Conservation (phyloP, 2,113 vertebrate species). For the Ancistrus triradiatus region DNA sequence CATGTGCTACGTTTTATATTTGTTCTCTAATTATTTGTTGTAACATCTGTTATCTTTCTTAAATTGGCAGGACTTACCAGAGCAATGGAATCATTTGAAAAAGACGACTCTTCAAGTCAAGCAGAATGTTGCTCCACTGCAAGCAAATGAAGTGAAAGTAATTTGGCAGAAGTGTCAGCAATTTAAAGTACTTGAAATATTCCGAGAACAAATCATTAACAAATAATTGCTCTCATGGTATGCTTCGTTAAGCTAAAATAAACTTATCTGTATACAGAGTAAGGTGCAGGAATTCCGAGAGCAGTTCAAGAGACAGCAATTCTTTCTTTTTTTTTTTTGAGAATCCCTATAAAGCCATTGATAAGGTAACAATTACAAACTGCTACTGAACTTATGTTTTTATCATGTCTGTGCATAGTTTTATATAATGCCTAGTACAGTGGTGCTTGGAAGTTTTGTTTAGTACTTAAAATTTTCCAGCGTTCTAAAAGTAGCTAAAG, state of each 20-base stretch:
- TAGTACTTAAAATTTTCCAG: too few relatives aligned
- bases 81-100: slow-evolving; percentile 81
- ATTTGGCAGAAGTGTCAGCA: slow-evolving; percentile 64
- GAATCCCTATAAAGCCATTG: slow-evolving; percentile 60
- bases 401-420: too few relatives aligned
- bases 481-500: too few relatives aligned
- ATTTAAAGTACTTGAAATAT: slow-evolving; percentile 72
- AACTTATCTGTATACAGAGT: slow-evolving; percentile 48
- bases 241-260: neutral
- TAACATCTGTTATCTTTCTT: neutral
- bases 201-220: too few relatives aligned
- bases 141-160: slow-evolving; percentile 76
- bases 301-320: slow-evolving; percentile 57
- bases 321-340: slow-evolving; percentile 56
- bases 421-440: too few relatives aligned
- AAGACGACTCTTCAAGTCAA: slow-evolving; percentile 75
- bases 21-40: too few relatives aligned
- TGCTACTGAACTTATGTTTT: too few relatives aligned
- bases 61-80: slow-evolving; percentile 78
- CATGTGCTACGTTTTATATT: too few relatives aligned
- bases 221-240: slow-evolving; percentile 60
- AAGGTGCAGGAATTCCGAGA: slow-evolving; percentile 63
- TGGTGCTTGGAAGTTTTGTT: too few relatives aligned
- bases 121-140: slow-evolving; percentile 84
- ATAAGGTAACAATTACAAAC: slow-evolving; percentile 57